Conservation (phyloP, 1,140 invertebrate genomes). For the Berghia stephanieae region DNA sequence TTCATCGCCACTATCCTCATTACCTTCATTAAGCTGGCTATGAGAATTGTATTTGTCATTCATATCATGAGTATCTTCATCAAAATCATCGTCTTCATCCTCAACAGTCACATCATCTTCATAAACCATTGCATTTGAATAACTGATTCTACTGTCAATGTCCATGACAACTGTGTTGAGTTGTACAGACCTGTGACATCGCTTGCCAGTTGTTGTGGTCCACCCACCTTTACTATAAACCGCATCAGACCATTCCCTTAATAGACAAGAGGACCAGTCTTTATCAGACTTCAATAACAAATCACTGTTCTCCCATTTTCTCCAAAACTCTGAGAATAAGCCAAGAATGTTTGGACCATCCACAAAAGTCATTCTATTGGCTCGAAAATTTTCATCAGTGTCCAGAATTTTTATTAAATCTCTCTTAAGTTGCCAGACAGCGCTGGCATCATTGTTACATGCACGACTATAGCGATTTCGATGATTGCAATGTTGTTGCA, state of each 20-base stretch:
- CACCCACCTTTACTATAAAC: neutral
- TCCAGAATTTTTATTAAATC: neutral
- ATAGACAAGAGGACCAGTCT: slow-evolving; percentile 15
- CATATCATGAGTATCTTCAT: neutral
- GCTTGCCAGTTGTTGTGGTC: neutral
- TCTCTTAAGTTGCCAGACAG: neutral
- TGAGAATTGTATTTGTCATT: too few species aligned
- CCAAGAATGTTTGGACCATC: slow-evolving; percentile 16
- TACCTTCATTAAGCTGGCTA: too few species aligned
- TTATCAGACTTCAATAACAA: slow-evolving; percentile 19
- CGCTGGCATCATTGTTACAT: slow-evolving; percentile 19
- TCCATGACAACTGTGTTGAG: neutral
- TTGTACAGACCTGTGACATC: neutral
- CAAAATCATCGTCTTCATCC: neutral
- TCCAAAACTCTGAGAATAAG: too few species aligned
- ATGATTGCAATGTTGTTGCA: slow-evolving; percentile 7
- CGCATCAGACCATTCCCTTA: neutral
- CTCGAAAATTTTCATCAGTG: neutral
- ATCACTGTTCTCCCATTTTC: neutral
- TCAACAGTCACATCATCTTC: neutral
- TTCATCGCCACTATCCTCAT: neutral
- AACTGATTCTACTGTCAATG: neutral
- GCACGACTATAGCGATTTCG: slow-evolving; percentile 12
- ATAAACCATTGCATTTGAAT: neutral
- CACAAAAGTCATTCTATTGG: neutral